Evolutionary conservation across 2,797 vertebrate genomes (phyloP).

Genomic region (Peromyscus aztecus): DNA sequence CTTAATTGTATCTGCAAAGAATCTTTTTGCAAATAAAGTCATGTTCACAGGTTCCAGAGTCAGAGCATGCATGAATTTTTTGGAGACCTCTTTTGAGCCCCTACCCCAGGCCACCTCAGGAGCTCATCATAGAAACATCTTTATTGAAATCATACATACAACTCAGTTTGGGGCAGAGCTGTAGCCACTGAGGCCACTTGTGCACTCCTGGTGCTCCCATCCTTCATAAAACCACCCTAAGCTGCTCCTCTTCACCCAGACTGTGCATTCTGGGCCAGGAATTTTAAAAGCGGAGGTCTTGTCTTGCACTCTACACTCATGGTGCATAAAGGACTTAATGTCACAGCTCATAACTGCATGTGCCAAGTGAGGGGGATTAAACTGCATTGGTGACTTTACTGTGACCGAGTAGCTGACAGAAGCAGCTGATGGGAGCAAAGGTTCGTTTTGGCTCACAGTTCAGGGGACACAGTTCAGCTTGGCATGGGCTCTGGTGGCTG

Average conservation of each 20-base stretch:
- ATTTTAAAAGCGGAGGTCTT: neutral
- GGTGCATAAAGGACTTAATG: neutral
- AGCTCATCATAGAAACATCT: neutral
- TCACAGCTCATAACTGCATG: neutral
- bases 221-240: fast-evolving
- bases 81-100: neutral
- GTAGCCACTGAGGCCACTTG: neutral
- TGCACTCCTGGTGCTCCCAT: neutral
- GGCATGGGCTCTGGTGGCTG: neutral
- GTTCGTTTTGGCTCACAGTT: neutral
- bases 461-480: neutral
- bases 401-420: neutral
- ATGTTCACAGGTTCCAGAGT: neutral
- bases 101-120: fast-evolving
- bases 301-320: neutral
- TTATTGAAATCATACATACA: neutral
- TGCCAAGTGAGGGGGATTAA: neutral
- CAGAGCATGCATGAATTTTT: neutral
- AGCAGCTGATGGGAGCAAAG: neutral
- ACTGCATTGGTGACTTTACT: neutral
- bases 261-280: neutral
- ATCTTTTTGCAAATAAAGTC: neutral
- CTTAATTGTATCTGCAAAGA: neutral
- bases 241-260: neutral
- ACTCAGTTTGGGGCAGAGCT: too few species aligned